Evolutionary conservation across 2,888 invertebrate genomes (phyloP), one percentile per base, ranked within the genome.

Genomic region (Mantis religiosa): DNA sequence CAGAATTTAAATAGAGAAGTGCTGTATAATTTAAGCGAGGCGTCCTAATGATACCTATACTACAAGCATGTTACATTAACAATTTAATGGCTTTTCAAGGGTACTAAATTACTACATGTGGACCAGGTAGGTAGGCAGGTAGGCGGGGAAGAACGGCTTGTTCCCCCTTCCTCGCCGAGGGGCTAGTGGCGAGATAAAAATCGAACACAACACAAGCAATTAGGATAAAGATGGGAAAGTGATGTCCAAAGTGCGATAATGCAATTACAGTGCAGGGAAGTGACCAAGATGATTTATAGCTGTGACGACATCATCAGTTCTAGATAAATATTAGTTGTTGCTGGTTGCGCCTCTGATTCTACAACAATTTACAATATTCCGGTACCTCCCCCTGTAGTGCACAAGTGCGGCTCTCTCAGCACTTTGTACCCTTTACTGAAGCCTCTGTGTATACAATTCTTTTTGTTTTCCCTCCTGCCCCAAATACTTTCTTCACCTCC

Each of bases 71-170:
- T 88, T 89, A 83, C 88, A 89, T 88, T 89, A 89, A 89, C 88
- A 88, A 89, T 89, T 89, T 89, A 89, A 89, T 89, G 87, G 88
- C 82, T 88, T 89, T 89, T 82, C 88, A 89, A 86, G 89, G 87
- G 89, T 87, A 89, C 89, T 89, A 89, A 89, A 89, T 89, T 88
- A 89, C 89, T 82, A 82, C 81, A 54, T 83, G 88, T 30, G 47
- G 88, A 28, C 83, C 20, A 28, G 81, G 27, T 41, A 41, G 83
- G 81, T 41, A 82, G 83, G 88, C 28, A 9, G 83, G 83, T 9
- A 28, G 84, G 84, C 20, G 30, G 30, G 84, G 84, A 25, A 28
- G 28, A 34, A 27, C 20, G 54, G 54, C 54, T 71, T 71, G 54
- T 14, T n/a, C n/a, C n/a, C n/a, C n/a, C n/a, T n/a, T n/a, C n/a